Conservation (phyloP, 2,888 invertebrate genomes). For the Meganola albula region DNA sequence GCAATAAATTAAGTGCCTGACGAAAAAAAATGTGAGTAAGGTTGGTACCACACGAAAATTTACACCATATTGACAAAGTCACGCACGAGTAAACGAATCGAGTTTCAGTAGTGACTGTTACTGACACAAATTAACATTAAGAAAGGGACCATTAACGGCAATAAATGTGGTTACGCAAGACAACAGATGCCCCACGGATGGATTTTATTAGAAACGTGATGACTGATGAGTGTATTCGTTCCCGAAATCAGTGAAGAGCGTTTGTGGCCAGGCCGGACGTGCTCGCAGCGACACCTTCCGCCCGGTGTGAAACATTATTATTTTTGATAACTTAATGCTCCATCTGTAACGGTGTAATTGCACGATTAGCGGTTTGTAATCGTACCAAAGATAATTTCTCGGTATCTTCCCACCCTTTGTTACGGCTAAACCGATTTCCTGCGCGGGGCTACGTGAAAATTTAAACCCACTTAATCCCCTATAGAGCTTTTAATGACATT, state of each 20-base stretch:
- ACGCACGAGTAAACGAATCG: conserved; percentile 30
- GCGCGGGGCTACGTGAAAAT: conserved; percentile 71
- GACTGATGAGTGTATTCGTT: conserved; percentile 42
- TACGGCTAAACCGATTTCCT: conserved; percentile 71
- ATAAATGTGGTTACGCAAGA: conserved; percentile 72
- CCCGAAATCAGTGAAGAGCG: conserved; percentile 55
- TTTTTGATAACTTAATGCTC: conserved; percentile 72
- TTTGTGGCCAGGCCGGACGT: conserved; percentile 61
- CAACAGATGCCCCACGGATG: conserved; percentile 58
- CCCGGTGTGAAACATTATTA: conserved; percentile 71
- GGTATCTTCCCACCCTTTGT: conserved; percentile 73
- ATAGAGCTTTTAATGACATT: conserved; percentile 75
- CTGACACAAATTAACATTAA: conserved; percentile 54
- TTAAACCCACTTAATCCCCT: conserved; percentile 70
- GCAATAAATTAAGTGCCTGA: too few relatives aligned
- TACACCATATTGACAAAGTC: conserved; percentile 17
- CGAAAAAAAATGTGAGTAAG: too few relatives aligned
- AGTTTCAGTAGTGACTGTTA: conserved; percentile 33
- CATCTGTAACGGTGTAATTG: conserved; percentile 73
- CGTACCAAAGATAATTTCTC: conserved; percentile 71
- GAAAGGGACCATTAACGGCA: conserved; percentile 62
- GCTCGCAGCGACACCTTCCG: conserved; percentile 68
- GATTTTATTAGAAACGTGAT: conserved; percentile 75
- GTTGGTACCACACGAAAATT: conserved; percentile 12
- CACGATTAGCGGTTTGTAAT: conserved; percentile 71